Conservation (phyloP, 2,888 invertebrate species). For the Allacma fusca region DNA sequence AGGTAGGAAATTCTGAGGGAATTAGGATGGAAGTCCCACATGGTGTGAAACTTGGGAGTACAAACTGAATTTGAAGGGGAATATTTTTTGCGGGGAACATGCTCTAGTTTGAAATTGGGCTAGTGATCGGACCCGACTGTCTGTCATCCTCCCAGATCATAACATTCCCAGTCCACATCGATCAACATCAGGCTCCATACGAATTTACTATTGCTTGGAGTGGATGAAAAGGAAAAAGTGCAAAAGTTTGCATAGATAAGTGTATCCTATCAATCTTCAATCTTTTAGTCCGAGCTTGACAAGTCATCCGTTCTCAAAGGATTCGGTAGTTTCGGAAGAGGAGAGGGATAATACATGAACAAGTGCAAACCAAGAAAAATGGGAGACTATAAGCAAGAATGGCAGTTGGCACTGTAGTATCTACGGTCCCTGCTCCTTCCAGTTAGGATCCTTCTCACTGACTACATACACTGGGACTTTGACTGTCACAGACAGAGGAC, state of each 20-base stretch:
- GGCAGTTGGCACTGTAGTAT: neutral
- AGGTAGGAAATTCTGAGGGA: no score
- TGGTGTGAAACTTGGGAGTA: no score
- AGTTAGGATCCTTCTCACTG: no score
- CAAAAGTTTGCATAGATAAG: slow-evolving; percentile 49
- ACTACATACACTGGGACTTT: no score
- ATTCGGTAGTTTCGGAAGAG: slow-evolving; percentile 10
- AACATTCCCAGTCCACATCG: slow-evolving; percentile 37
- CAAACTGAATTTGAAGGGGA: no score
- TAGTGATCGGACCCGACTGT: slow-evolving; percentile 26
- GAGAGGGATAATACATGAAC: neutral
- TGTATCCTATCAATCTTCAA: slow-evolving; percentile 47
- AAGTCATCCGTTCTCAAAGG: slow-evolving; percentile 44
- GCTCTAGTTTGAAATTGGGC: no score
- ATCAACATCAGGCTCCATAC: slow-evolving; percentile 38
- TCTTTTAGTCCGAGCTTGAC: slow-evolving; percentile 43
- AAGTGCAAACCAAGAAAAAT: slow-evolving; percentile 20
- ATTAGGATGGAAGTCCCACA: no score
- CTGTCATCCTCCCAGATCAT: slow-evolving; percentile 31
- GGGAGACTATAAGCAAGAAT: slow-evolving; percentile 10
- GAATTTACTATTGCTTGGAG: neutral
- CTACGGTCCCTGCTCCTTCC: no score
- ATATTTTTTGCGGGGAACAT: no score
- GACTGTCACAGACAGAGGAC: no score
- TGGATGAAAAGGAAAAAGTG: slow-evolving; percentile 46